A percentile compares a stretch with the other conserved stretches of the same genome.
Evolutionary conservation across 2,113 vertebrate species (phyloP).

Genomic region (Peucedramus taeniatus): DNA sequence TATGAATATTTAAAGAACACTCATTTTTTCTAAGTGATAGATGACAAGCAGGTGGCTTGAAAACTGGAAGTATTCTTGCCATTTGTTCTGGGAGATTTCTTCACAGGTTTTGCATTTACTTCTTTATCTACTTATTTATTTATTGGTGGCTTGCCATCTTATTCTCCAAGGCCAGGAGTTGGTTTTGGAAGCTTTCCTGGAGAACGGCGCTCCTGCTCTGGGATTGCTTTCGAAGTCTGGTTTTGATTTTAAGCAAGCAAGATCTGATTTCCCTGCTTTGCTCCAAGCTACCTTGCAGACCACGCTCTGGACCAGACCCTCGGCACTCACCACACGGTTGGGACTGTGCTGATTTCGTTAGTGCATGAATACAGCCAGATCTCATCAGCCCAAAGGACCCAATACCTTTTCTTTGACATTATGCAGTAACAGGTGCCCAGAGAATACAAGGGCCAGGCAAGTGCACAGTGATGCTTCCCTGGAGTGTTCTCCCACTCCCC

Average conservation of each 20-base stretch:
- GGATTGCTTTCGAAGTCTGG: constrained; percentile 30
- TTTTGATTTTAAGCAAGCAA: constrained; percentile 49
- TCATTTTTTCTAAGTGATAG: constrained; percentile 54
- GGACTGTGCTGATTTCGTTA: not conserved
- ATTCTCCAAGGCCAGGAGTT: constrained; percentile 41
- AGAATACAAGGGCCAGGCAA: not conserved
- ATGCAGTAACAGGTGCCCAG: not conserved
- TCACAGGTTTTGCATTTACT: constrained; percentile 47
- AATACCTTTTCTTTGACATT: not conserved
- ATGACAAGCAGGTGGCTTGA: constrained; percentile 62
- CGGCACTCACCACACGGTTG: rapidly evolving
- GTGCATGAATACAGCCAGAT: not conserved
- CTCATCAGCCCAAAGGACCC: not conserved
- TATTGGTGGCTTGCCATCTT: constrained; percentile 58
- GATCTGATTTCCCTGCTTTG: constrained; percentile 10
- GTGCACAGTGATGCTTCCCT: not conserved
- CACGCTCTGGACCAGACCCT: not conserved
- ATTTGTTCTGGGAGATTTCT: constrained; percentile 50
- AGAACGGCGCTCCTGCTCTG: not conserved
- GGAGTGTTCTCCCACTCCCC: not conserved
- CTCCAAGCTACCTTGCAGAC: constrained; percentile 44
- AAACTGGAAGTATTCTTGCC: constrained; percentile 39
- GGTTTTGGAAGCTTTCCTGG: constrained; percentile 50
- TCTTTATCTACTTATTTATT: constrained; percentile 64
- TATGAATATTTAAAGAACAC: constrained; percentile 50